Percentiles rank a stretch among this genome's conserved stretches.
These are phyloP conservation scores for Idaea aversata DNA, from an alignment of 2,888 invertebrate genomes.

Conservation along the genomic window DNA sequence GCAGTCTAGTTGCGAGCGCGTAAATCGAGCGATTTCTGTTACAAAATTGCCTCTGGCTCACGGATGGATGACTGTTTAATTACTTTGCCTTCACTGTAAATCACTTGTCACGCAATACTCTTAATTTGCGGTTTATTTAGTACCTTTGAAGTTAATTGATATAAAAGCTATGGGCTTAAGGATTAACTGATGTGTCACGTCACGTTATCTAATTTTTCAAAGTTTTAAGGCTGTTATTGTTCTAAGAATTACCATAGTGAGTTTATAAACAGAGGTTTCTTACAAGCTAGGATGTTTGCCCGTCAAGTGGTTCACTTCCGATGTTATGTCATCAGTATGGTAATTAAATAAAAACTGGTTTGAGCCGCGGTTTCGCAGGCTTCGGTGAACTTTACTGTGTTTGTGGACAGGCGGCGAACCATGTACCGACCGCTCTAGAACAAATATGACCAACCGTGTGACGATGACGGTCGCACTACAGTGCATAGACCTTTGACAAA, in stretches of 20 bases:
- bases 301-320: conserved; percentile 47
- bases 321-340: conserved; percentile 37
- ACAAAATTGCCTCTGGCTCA: conserved; percentile 22
- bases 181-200: conserved; percentile 18
- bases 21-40: conserved; percentile 18
- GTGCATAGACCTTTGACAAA: not conserved
- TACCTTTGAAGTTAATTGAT: not conserved
- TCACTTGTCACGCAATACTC: conserved; percentile 23
- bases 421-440: conserved; percentile 43
- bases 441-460: conserved; percentile 55
- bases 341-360: conserved; percentile 43
- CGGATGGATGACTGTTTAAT: conserved; percentile 31
- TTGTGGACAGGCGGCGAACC: conserved; percentile 49
- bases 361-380: conserved; percentile 53
- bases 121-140: conserved; percentile 13
- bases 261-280: not conserved
- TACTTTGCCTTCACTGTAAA: conserved; percentile 23
- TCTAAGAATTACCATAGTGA: not conserved
- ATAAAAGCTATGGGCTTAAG: not conserved
- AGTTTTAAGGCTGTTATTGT: not conserved
- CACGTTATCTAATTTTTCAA: not conserved
- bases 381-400: conserved; percentile 54
- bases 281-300: conserved; percentile 44
- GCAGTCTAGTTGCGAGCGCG: conserved; percentile 14
- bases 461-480: conserved; percentile 58